Conservation (phyloP, 2,888 invertebrate genomes). For the Calameuta pallipes region DNA sequence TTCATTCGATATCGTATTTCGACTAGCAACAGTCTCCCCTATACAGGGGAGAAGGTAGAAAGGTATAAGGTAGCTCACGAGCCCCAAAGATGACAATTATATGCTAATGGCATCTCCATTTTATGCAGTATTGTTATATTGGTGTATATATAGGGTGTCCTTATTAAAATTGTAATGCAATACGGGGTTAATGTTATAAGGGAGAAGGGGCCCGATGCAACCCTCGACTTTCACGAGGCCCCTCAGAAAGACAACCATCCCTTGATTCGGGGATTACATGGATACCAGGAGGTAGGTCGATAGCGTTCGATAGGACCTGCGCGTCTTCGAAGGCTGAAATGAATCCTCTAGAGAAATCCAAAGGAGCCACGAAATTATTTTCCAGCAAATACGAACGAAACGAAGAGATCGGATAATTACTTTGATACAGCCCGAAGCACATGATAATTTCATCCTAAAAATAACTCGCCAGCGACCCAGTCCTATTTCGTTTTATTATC, state of each 20-base stretch:
- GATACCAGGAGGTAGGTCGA: neutral
- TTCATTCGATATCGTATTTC: too few relatives aligned
- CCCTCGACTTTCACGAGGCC: constrained; percentile 21
- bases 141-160: constrained; percentile 18
- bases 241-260: constrained; percentile 45
- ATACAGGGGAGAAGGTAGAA: too few relatives aligned
- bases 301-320: neutral
- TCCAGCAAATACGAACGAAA: neutral
- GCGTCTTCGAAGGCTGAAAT: neutral
- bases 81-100: constrained; percentile 49
- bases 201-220: neutral
- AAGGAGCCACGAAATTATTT: neutral
- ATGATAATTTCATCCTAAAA: neutral
- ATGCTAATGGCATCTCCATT: constrained; percentile 41
- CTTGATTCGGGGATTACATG: constrained; percentile 14
- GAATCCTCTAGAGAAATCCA: neutral
- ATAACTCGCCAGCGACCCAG: neutral
- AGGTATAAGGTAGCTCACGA: too few relatives aligned
- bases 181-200: constrained; percentile 53
- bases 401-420: neutral
- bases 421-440: neutral
- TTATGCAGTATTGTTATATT: constrained; percentile 8
- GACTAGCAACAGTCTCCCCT: too few relatives aligned
- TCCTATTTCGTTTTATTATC: neutral
- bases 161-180: constrained; percentile 64